Conservation (phyloP, 1,140 invertebrate species). For the Drosophila bocqueti region DNA sequence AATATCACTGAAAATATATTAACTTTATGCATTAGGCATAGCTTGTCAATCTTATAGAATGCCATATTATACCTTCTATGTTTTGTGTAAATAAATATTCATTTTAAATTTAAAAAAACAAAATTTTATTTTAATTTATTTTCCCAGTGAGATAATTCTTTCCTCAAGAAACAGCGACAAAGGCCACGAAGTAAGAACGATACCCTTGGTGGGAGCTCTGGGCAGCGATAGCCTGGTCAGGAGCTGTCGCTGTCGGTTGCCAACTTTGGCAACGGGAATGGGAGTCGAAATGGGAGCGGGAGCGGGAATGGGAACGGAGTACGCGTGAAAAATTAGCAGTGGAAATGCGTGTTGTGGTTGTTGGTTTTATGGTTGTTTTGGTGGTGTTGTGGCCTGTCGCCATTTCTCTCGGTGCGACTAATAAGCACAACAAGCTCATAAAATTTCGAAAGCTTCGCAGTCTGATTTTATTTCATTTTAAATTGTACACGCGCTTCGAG, state of each 20-base stretch:
- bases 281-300: neutral
- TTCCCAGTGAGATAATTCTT: neutral
- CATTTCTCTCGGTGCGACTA: conserved; percentile 73
- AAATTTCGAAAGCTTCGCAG: conserved; percentile 77
- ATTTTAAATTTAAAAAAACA: neutral
- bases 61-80: neutral
- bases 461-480: conserved; percentile 80
- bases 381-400: conserved; percentile 74
- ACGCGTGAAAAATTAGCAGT: conserved; percentile 80
- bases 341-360: conserved; percentile 74
- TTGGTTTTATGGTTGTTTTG: conserved; percentile 49
- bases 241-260: conserved; percentile 74
- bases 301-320: conserved; percentile 14
- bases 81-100: neutral
- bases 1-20: neutral
- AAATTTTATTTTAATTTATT: no score
- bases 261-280: conserved; percentile 38
- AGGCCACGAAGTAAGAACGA: neutral
- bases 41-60: neutral
- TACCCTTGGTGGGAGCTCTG: conserved; percentile 18
- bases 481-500: conserved; percentile 76
- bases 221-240: conserved; percentile 61
- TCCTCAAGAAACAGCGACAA: neutral
- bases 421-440: conserved; percentile 82
- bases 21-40: neutral